Evolutionary conservation across 2,113 vertebrate species (phyloP), one percentile per base, ranked within the genome.

Genomic region (Pithys albifrons): DNA sequence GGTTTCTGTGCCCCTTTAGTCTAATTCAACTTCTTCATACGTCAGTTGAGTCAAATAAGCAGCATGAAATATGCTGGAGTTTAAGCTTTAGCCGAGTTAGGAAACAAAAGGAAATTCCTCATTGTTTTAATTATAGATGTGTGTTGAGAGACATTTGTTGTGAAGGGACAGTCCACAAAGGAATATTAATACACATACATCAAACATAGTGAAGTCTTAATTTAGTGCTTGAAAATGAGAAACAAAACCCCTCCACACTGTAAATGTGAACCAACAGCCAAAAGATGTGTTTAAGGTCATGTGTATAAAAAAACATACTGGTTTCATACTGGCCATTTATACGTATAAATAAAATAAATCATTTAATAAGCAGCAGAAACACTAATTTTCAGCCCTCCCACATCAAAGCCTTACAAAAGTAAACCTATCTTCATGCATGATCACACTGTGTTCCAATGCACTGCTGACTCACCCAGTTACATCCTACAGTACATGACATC

Each of bases 381-480:
- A 88, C 51, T 76, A 14, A 84, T 78, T 96, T 95, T 64, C 35
- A 92, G 91, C 20, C 37, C 41, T 66, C 37, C 73, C 66, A 91
- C 14, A 43, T 80, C 74, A 37, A 91, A 70, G 49, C 41, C 25
- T 96, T 61, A 71, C 61, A 93, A 51, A 94, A 86, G 23, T 54
- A 95, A 82, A 93, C 75, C 45, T 82, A 75, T 80, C 73, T 96
- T 88, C 20, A 37, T 43, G 54, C 3, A 3, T 64, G 58, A 97
- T 80, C n/a, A 86, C 78, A 55, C 89, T 77, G 64, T 82, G 73
- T 93, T 90, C 62, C 39, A 89, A 81, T 33, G 59, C 80, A 85
- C 74, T 92, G 74, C 9, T 97, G 95, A 97, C 73, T 96, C 95
- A 95, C 23, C 8, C 79, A 92, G 90, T 96, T 92, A 97, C 85